Percentiles rank a stretch among this genome's conserved stretches.
Conservation (phyloP, 2,888 invertebrate species). For the Protodeltote pygarga region DNA sequence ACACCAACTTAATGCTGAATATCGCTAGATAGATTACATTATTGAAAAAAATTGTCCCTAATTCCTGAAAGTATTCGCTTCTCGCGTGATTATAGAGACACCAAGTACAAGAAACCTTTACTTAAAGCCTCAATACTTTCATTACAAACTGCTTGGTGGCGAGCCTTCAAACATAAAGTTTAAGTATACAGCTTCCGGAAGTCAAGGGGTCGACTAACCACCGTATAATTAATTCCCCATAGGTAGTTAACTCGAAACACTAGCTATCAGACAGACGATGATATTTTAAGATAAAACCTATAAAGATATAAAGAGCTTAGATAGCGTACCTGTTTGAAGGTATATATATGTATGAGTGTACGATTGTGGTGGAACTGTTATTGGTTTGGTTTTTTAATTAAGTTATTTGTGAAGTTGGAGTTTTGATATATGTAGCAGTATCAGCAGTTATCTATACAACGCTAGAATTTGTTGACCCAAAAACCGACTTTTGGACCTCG, state of each 20-base stretch:
- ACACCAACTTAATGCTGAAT: no score
- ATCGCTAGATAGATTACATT: no score
- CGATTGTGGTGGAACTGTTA: neutral
- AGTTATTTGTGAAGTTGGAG: neutral
- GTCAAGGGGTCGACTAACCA: constrained; percentile 22
- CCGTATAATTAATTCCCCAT: constrained; percentile 59
- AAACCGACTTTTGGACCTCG: no score
- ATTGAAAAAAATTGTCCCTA: no score
- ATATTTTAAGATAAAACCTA: constrained; percentile 67
- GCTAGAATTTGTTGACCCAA: no score
- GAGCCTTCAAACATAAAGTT: constrained; percentile 5
- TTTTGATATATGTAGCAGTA: no score
- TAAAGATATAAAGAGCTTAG: constrained; percentile 61
- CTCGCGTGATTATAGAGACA: no score
- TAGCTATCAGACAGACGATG: constrained; percentile 54
- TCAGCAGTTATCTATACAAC: no score
- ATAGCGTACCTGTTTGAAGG: constrained; percentile 36
- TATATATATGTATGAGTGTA: constrained; percentile 1
- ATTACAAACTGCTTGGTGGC: neutral
- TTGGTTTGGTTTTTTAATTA: neutral
- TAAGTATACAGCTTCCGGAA: constrained; percentile 26
- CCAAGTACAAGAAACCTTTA: no score
- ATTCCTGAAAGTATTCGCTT: no score
- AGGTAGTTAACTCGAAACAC: constrained; percentile 50
- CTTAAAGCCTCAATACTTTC: neutral